These are phyloP conservation scores for Xiphias gladius DNA, from an alignment of 2,113 vertebrate genomes.

Conservation along the genomic window DNA sequence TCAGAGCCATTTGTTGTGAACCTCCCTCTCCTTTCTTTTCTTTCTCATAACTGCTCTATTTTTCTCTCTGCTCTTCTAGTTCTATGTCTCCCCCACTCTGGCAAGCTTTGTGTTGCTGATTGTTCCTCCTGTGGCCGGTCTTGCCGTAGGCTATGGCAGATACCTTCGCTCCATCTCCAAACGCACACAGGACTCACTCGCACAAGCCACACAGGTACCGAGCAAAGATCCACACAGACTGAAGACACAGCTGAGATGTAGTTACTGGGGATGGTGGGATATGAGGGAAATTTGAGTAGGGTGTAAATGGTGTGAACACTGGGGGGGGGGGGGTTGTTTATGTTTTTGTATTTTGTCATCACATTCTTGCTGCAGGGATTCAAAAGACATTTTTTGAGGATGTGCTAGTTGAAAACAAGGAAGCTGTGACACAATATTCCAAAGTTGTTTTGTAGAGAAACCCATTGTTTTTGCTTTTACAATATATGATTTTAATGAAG, in stretches of 20 bases:
- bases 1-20: neutral
- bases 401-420: slow-evolving; percentile 16
- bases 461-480: neutral
- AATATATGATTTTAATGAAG: neutral
- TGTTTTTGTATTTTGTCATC: neutral
- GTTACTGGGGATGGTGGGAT: neutral
- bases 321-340: no score
- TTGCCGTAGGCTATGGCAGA: slow-evolving; percentile 92
- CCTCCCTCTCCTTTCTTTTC: neutral
- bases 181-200: slow-evolving; percentile 93
- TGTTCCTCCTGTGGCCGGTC: slow-evolving; percentile 89
- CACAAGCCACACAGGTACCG: slow-evolving; percentile 92
- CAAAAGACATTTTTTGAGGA: neutral
- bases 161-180: slow-evolving; percentile 93
- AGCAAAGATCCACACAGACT: neutral
- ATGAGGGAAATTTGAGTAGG: neutral
- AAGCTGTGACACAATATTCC: neutral
- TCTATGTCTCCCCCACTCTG: slow-evolving; percentile 93
- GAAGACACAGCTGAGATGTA: neutral
- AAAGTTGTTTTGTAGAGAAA: neutral
- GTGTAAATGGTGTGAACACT: neutral
- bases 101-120: slow-evolving; percentile 92
- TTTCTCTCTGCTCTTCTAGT: slow-evolving; percentile 80
- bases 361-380: neutral
- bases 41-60: neutral